Percentiles rank a stretch among this genome's conserved stretches.
Conservation (phyloP, 2,888 invertebrate species). For the Boloria euphrosyne region DNA sequence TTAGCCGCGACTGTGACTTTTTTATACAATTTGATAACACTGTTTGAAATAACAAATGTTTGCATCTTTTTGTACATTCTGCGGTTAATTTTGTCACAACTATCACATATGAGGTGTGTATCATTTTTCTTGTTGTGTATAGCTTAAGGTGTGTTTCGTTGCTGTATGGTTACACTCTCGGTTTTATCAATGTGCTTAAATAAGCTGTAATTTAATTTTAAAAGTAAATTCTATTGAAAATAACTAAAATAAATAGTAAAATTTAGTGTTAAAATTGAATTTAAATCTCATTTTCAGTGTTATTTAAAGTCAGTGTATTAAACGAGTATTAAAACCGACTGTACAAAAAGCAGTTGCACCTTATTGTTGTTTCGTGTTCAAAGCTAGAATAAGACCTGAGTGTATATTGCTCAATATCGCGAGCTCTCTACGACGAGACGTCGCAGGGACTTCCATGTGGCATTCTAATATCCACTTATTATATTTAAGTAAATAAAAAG, state of each 20-base stretch:
- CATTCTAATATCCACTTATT: no score
- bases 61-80: neutral
- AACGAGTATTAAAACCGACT: slow-evolving; percentile 1
- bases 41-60: neutral
- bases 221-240: no score
- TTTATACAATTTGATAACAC: no score
- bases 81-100: neutral
- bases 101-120: neutral
- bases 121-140: slow-evolving; percentile 17
- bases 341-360: neutral
- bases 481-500: no score
- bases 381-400: slow-evolving; percentile 1
- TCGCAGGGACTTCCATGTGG: slow-evolving; percentile 11
- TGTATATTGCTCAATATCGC: slow-evolving; percentile 27
- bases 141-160: slow-evolving; percentile 5
- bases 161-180: neutral
- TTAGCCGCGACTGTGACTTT: no score
- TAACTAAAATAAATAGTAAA: no score
- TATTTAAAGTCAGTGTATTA: neutral
- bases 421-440: slow-evolving; percentile 3
- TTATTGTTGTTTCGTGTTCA: slow-evolving; percentile 5
- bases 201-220: neutral
- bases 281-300: no score
- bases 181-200: slow-evolving; percentile 7
- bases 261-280: no score